These are phyloP conservation scores for Drosophila atripex DNA, from an alignment of 2,888 invertebrate species.

Conservation along the genomic window DNA sequence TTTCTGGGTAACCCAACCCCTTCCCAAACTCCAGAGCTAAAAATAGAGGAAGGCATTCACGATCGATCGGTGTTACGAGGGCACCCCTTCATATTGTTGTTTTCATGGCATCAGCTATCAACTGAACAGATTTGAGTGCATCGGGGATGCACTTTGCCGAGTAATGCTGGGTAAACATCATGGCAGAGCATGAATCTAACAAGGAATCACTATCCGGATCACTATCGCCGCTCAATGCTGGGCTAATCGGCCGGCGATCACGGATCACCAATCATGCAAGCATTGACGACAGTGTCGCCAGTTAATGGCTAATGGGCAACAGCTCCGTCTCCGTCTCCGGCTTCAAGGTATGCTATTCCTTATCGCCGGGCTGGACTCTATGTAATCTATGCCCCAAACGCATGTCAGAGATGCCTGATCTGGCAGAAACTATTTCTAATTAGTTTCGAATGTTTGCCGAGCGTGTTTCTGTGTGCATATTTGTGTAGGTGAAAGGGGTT, in stretches of 20 bases:
- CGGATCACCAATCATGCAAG: slow-evolving; percentile 25
- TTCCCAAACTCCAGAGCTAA: slow-evolving; percentile 15
- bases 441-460: slow-evolving; percentile 40
- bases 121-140: slow-evolving; percentile 10
- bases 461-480: slow-evolving; percentile 31
- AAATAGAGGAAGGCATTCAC: slow-evolving; percentile 38
- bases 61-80: slow-evolving; percentile 40
- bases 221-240: slow-evolving; percentile 45
- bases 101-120: slow-evolving; percentile 29
- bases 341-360: slow-evolving; percentile 4
- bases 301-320: too few species aligned
- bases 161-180: slow-evolving; percentile 36
- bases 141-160: slow-evolving; percentile 28
- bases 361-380: slow-evolving; percentile 6
- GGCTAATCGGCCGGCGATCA: slow-evolving; percentile 13
- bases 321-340: slow-evolving; percentile 7
- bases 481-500: slow-evolving; percentile 44
- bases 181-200: slow-evolving; percentile 29
- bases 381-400: slow-evolving; percentile 36
- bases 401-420: slow-evolving; percentile 35
- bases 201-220: slow-evolving; percentile 17
- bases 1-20: slow-evolving; percentile 33
- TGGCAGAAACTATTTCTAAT: slow-evolving; percentile 26
- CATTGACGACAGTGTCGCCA: slow-evolving; percentile 47
- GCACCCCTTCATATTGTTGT: slow-evolving; percentile 27